A percentile compares a stretch with the other conserved stretches of the same genome.
Evolutionary conservation across 2,888 invertebrate genomes (phyloP).

Genomic region (Callyntrura sp.): DNA sequence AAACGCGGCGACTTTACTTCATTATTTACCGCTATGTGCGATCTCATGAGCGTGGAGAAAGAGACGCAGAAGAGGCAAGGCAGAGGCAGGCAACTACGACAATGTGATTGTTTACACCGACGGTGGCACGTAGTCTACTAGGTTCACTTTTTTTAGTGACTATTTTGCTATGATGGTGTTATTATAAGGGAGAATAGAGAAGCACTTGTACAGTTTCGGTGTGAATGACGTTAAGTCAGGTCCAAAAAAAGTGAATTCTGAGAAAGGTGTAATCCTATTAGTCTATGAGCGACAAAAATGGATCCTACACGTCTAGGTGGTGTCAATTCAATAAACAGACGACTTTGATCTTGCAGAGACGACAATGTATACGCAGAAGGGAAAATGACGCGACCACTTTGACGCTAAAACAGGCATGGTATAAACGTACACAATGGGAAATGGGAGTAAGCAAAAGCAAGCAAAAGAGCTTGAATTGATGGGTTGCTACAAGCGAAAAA

Average conservation of each 20-base stretch:
- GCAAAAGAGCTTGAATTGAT: too few relatives aligned
- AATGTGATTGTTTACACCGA: too few relatives aligned
- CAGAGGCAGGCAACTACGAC: slow-evolving; percentile 1
- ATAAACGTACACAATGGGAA: too few relatives aligned
- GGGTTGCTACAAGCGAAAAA: too few relatives aligned
- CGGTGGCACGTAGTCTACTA: too few relatives aligned
- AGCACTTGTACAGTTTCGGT: slow-evolving; percentile 43
- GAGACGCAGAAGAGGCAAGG: background rate
- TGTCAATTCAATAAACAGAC: slow-evolving; percentile 66
- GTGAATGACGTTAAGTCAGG: background rate
- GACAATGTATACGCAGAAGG: background rate
- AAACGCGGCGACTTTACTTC: too few relatives aligned
- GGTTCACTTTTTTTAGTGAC: too few relatives aligned
- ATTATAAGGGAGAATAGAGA: background rate
- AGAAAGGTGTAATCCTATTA: slow-evolving; percentile 65
- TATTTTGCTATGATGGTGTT: background rate
- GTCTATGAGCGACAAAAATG: slow-evolving; percentile 39
- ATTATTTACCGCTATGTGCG: too few relatives aligned
- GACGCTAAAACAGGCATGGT: background rate
- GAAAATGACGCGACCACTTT: slow-evolving; percentile 19
- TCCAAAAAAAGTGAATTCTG: slow-evolving; percentile 38
- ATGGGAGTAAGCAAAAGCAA: too few relatives aligned
- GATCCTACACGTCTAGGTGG: slow-evolving; percentile 47
- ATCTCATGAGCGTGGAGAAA: too few relatives aligned
- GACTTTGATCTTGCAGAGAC: slow-evolving; percentile 45